These are phyloP conservation scores for Mionectes macconnelli DNA, from an alignment of 2,113 vertebrate species.

Conservation along the genomic window DNA sequence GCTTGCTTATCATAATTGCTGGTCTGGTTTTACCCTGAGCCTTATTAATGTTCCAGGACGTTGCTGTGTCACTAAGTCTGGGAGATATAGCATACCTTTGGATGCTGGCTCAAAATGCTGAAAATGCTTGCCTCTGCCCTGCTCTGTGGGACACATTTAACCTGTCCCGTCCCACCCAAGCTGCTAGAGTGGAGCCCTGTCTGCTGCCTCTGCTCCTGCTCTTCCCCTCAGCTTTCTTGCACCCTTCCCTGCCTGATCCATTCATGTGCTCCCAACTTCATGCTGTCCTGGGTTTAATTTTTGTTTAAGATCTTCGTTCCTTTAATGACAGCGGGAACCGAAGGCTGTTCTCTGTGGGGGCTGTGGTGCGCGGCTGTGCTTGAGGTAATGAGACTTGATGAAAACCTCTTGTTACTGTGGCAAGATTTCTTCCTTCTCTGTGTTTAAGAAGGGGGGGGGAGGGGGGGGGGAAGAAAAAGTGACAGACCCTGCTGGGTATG, in stretches of 20 bases:
- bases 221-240: neutral
- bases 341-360: conserved; percentile 58
- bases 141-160: neutral
- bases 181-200: neutral
- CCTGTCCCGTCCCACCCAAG: neutral
- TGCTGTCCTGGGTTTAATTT: conserved; percentile 60
- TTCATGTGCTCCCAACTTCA: conserved; percentile 7
- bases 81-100: neutral
- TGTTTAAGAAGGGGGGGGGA: neutral
- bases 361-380: conserved; percentile 44
- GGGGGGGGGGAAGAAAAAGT: conserved; percentile 14
- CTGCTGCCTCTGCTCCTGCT: neutral
- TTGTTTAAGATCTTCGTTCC: conserved; percentile 65
- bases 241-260: neutral
- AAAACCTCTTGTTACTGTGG: conserved; percentile 65
- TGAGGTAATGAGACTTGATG: conserved; percentile 70
- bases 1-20: neutral
- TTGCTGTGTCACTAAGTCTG: neutral
- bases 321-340: conserved; percentile 55
- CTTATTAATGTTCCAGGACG: neutral
- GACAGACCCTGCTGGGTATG: conserved; percentile 57
- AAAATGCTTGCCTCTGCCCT: neutral
- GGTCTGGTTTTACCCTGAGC: neutral
- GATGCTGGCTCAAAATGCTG: neutral
- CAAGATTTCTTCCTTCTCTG: conserved; percentile 57